Base-by-base conservation (phyloP, 2,797 vertebrate genomes). In the Chelonia mydas region DNA sequence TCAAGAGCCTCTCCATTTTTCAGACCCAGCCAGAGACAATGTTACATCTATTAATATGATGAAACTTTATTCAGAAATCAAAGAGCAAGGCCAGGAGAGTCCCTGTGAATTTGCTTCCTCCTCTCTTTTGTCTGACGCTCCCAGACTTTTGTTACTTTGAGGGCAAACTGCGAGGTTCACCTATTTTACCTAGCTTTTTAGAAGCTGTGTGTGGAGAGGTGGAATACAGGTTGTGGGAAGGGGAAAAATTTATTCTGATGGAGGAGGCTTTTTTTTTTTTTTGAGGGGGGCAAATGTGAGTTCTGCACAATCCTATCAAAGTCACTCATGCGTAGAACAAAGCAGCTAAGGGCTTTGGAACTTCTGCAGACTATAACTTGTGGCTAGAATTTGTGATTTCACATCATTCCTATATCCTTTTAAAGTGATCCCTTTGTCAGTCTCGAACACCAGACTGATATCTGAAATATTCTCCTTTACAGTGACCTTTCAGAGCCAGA, bases 51-150 rank as follows among this genome's bases (percentile, higher is more conserved):
- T 88, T 17, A 88, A 77, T 49, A 49, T 16, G 8, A 49, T 49
- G 86, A 94, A 85, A 85, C 11, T 12, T 50, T 91, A 59, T 37
- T 88, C 79, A 89, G 88, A 96, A 94, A 74, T 77, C 3, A 92
- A 88, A 4, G 72, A 76, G 41, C 72, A 45, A 47, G 41, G 4
- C 37, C 25, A 47, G 25, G 41, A 45, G 23, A 47, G 45, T 76
- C 11, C 13, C 41, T 47, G 41, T 12, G 25, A 47, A 76, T 76
- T 74, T 10, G 23, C 12, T 76, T 76, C 45, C 41, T 47, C 72
- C 25, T 76, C 25, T 15, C 41, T 13, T 76, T 76, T 45, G 72
- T 76, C 25, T 76, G 72, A 13, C 28, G 37, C 12, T 45, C 41
- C 72, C 25, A 47, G 37, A 76, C 23, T 16, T 16, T 15, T 76